Conservation (phyloP, 2,113 vertebrate genomes). For the Pachycephala philippinensis region DNA sequence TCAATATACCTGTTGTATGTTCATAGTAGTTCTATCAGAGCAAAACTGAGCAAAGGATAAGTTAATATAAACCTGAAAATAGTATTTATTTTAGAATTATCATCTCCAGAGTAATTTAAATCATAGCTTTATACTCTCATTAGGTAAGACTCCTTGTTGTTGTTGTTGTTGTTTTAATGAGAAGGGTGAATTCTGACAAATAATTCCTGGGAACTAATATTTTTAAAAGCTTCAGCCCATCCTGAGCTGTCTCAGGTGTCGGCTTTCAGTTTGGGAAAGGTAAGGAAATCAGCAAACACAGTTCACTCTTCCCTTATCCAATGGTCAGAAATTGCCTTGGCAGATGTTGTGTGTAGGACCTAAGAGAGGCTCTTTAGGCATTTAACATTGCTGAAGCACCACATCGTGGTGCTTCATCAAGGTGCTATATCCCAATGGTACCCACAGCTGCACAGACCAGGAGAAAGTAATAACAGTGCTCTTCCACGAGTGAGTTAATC, state of each 20-base stretch:
- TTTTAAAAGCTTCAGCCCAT: neutral
- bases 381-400: neutral
- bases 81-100: neutral
- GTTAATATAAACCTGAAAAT: neutral
- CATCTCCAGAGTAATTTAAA: neutral
- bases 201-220: neutral
- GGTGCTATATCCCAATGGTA: neutral
- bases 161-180: neutral
- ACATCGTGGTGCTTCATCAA: neutral
- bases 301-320: neutral
- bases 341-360: neutral
- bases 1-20: neutral
- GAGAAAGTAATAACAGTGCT: neutral
- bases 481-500: neutral
- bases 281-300: neutral
- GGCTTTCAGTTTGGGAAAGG: neutral
- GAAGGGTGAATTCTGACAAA: neutral
- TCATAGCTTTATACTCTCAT: neutral
- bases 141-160: neutral
- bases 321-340: neutral
- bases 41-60: neutral
- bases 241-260: neutral
- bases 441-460: neutral
- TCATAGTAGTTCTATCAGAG: neutral
- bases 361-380: neutral